These are phyloP conservation scores for Genyomyrus donnyi DNA, from an alignment of 2,113 vertebrate genomes.

Conservation along the genomic window DNA sequence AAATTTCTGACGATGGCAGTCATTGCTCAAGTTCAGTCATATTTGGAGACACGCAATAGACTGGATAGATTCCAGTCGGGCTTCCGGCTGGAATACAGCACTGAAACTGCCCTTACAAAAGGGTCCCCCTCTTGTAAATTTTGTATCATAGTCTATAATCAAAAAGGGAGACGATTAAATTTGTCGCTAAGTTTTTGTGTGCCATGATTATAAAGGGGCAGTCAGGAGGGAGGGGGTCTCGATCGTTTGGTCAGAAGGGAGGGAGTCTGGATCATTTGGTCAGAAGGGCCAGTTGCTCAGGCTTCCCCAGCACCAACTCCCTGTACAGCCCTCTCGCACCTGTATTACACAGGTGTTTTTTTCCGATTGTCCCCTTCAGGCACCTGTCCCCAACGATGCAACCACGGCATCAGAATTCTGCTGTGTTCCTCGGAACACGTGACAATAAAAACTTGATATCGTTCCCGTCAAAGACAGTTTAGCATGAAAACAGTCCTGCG, in stretches of 20 bases:
- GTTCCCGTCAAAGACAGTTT: neutral
- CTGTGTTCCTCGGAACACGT: neutral
- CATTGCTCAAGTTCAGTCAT: no score
- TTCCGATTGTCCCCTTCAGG: neutral
- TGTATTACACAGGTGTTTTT: neutral
- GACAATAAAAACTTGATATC: neutral
- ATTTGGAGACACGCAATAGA: no score
- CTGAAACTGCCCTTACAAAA: no score
- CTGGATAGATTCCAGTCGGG: no score
- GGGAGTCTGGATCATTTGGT: neutral
- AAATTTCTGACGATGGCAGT: no score
- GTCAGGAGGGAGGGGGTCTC: neutral
- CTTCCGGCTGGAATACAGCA: no score
- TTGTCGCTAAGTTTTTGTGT: neutral
- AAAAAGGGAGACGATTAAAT: neutral
- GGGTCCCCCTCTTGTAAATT: neutral
- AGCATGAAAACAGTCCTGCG: neutral
- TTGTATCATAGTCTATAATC: neutral
- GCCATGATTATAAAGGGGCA: neutral
- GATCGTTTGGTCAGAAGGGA: neutral
- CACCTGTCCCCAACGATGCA: neutral
- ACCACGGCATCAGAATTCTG: neutral
- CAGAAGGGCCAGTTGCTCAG: neutral
- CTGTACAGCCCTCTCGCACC: neutral
- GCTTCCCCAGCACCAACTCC: neutral